A percentile compares a stretch with the other conserved stretches of the same genome.
Evolutionary conservation across 2,797 vertebrate species (phyloP).

Genomic region (Neosalanx taihuensis): DNA sequence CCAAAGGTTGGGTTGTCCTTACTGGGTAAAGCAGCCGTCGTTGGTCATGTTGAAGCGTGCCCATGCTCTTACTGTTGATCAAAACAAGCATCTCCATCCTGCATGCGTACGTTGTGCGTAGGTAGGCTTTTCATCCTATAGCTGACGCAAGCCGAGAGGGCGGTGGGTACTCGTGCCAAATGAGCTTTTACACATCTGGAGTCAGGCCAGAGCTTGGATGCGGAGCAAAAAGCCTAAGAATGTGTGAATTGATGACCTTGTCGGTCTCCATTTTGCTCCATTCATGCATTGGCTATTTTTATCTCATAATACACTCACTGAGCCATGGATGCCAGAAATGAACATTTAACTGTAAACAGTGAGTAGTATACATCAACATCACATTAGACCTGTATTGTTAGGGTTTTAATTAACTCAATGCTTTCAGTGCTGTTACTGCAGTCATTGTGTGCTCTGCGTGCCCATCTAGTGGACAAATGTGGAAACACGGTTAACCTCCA

Average conservation of each 20-base stretch:
- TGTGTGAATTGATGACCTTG: slow-evolving; percentile 19
- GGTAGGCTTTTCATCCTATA: neutral
- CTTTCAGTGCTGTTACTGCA: neutral
- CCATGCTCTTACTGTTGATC: slow-evolving; percentile 1
- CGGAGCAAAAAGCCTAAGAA: slow-evolving; percentile 1
- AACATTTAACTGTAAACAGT: neutral
- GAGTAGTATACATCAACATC: neutral
- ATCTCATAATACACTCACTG: too few species aligned
- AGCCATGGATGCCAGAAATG: neutral
- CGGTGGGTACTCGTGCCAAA: slow-evolving; percentile 10
- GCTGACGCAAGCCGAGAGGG: neutral
- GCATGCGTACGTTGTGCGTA: neutral
- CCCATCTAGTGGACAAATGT: slow-evolving; percentile 16
- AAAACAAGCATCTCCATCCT: neutral
- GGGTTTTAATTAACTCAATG: too few species aligned
- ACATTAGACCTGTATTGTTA: neutral
- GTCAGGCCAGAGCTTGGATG: slow-evolving; percentile 8
- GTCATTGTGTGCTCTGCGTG: neutral
- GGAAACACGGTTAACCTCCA: neutral
- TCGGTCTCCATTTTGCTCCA: slow-evolving; percentile 7
- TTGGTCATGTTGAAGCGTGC: neutral
- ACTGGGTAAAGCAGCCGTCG: neutral
- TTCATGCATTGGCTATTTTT: slow-evolving; percentile 2
- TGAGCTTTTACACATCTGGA: slow-evolving; percentile 26
- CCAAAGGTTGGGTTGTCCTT: neutral